Evolutionary conservation across 2,113 vertebrate genomes (phyloP), one percentile per base, ranked within the genome.

Genomic region (Sinocyclocheilus grahami): DNA sequence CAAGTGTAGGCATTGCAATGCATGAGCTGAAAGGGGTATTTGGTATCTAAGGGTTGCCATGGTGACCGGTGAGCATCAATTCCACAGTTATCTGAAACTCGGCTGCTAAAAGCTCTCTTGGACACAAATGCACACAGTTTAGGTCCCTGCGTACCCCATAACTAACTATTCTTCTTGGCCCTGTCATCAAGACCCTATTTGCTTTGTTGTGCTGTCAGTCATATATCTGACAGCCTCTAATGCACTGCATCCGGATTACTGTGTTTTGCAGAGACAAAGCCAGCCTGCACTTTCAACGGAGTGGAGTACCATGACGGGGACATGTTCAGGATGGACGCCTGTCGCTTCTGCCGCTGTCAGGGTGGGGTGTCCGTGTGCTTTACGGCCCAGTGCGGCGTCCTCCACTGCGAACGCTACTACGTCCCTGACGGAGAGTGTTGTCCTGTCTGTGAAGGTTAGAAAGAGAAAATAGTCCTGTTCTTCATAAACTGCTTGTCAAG

Each of bases 341-440:
- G 97, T 79, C 96, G 95, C 0, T 97, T 97, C 89, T 97, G 97
- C 74, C 95, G 96, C 2, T 97, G 97, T 91, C 96, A 97, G 67
- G 96, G 95, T 0, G 97, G 97, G 0, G 96, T 97, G 16, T 95
- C 97, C 1, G 95, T 97, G 78, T 97, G 97, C 81, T 97, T 97
- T 92, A 94, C 95, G 0, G 96, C 96, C 42, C 97, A 97, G 86
- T 97, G 97, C 7, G 97, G 96, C 0, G 93, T 95, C 90, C 92
- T 97, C 1, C 96, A 92, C 92, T 97, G 97, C 0, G 95, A 97
- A 84, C 93, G 95, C 85, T 96, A 96, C 89, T 97, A 97, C 0
- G 95, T 97, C 69, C 97, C 97, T 0, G 95, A 97, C 77, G 96
- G 96, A 82, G 96, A 97, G 86, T 97, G 97, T 93, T 97, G 97